phyloP scores from a whole-genome alignment of 2,113 vertebrate species.

The Alosa alosa region DNA sequence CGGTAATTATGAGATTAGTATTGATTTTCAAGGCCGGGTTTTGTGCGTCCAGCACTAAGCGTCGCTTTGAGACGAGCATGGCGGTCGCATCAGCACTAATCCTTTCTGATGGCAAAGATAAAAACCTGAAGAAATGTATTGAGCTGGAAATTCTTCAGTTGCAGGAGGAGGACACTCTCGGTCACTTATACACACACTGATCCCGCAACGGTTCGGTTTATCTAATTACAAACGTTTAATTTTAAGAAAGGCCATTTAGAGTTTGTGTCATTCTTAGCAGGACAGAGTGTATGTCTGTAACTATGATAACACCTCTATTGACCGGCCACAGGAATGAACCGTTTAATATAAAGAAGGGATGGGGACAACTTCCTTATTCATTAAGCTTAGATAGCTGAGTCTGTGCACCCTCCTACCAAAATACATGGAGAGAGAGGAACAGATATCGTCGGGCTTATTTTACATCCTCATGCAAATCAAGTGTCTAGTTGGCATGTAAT shows the following conservation, averaged over 20 bases:
- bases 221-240: neutral
- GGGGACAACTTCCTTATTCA: neutral
- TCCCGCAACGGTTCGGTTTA: neutral
- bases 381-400: neutral
- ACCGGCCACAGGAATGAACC: neutral
- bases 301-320: neutral
- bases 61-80: neutral
- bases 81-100: neutral
- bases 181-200: neutral
- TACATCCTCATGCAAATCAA: neutral
- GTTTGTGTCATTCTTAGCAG: neutral
- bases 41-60: neutral
- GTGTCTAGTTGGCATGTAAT: neutral
- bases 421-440: neutral
- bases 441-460: neutral
- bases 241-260: neutral
- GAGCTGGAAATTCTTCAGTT: conserved; percentile 9
- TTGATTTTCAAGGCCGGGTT: neutral
- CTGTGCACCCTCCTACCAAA: neutral
- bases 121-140: neutral
- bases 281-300: neutral
- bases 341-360: neutral
- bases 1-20: conserved; percentile 6
- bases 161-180: neutral
- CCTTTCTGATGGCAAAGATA: neutral